phyloP scores from a whole-genome alignment of 2,797 vertebrate species.

The Myripristis murdjan region DNA sequence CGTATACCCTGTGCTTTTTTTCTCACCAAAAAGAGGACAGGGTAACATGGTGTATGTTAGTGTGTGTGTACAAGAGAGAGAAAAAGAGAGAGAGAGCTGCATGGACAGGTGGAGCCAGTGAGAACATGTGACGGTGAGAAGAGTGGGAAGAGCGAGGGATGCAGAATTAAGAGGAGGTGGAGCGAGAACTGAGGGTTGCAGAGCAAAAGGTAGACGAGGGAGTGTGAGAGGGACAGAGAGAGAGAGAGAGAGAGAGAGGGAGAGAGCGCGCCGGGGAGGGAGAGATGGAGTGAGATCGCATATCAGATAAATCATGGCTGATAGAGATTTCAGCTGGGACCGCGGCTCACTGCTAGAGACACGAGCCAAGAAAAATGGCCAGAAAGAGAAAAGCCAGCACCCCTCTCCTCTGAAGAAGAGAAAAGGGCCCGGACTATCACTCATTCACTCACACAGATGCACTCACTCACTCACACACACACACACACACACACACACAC shows the following conservation, averaged over 20 bases:
- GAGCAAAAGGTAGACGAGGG: conserved; percentile 9
- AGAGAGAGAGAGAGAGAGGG: conserved; percentile 4
- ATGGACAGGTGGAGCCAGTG: conserved; percentile 10
- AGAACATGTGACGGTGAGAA: not conserved
- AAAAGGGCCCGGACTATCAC: conserved; percentile 43
- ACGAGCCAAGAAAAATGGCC: conserved; percentile 72
- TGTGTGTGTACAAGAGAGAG: conserved; percentile 1
- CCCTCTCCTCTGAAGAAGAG: conserved; percentile 62
- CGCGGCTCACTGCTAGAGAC: conserved; percentile 52
- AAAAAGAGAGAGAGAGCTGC: not conserved
- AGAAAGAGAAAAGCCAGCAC: conserved; percentile 54
- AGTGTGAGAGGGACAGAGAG: not conserved
- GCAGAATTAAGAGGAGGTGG: conserved; percentile 27
- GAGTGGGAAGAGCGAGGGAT: conserved; percentile 5
- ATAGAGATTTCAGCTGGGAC: conserved; percentile 79
- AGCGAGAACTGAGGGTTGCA: conserved; percentile 2
- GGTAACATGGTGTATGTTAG: not conserved
- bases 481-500: conserved; percentile 1
- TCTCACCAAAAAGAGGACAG: conserved; percentile 1
- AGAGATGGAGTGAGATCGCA: conserved; percentile 53
- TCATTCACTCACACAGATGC: conserved; percentile 10
- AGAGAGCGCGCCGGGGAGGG: not conserved
- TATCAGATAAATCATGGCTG: conserved; percentile 78
- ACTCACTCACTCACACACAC: conserved; percentile 1
- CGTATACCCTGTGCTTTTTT: conserved; percentile 12